phyloP scores from a whole-genome alignment of 2,113 vertebrate genomes.

The Apistogramma diplotaenia region DNA sequence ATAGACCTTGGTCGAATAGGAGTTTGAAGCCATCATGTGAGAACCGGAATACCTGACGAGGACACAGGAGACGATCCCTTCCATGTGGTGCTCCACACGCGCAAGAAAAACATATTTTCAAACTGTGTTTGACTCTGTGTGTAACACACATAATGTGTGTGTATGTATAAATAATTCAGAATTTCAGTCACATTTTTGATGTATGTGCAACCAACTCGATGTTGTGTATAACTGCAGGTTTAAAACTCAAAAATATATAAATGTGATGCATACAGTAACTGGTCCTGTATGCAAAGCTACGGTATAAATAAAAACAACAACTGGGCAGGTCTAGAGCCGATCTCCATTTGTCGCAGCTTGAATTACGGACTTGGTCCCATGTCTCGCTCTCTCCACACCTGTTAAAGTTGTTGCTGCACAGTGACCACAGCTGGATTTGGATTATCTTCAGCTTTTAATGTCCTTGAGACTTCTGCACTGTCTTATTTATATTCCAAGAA shows the following conservation, averaged over 20 bases:
- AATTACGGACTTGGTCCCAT: background rate
- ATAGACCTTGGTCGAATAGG: background rate
- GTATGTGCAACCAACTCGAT: background rate
- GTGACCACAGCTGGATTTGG: background rate
- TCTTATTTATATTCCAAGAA: background rate
- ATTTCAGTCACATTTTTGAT: background rate
- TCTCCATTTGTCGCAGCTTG: background rate
- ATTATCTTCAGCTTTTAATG: slow-evolving; percentile 8
- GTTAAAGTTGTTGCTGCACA: background rate
- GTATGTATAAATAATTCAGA: background rate
- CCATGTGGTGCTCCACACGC: background rate
- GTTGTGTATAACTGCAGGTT: background rate
- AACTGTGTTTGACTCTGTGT: background rate
- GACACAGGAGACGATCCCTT: background rate
- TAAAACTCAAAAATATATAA: background rate
- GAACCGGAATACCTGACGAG: background rate
- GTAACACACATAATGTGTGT: background rate
- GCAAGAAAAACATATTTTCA: too few relatives aligned
- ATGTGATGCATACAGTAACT: slow-evolving; percentile 62
- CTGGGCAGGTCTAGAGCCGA: background rate
- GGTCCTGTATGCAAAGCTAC: slow-evolving; percentile 20
- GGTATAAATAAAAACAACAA: slow-evolving; percentile 40
- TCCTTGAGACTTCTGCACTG: slow-evolving; percentile 29
- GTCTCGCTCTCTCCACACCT: background rate
- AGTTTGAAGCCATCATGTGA: background rate